Percentiles rank a stretch among this genome's conserved stretches.
These are phyloP conservation scores for Pangasius djambal DNA, from an alignment of 2,797 vertebrate genomes.

Conservation along the genomic window DNA sequence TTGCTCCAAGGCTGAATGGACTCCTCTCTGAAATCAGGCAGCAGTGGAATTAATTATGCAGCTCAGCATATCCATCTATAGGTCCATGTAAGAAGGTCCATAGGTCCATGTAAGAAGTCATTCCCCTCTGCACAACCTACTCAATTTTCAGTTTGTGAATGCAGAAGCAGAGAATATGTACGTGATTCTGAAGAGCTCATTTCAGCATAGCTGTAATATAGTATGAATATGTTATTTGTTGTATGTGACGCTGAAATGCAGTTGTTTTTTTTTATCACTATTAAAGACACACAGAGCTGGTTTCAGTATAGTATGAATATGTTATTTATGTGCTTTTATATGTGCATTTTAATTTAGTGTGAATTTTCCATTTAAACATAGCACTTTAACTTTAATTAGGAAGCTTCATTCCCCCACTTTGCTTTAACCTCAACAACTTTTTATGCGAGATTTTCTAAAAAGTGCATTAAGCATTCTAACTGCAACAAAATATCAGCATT, in stretches of 20 bases:
- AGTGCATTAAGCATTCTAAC: neutral
- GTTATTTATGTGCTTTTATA: neutral
- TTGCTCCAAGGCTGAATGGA: constrained; percentile 57
- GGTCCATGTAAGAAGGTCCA: neutral
- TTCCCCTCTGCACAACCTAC: neutral
- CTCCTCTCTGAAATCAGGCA: constrained; percentile 4
- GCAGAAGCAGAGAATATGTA: neutral
- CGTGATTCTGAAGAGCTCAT: neutral
- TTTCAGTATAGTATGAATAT: constrained; percentile 1
- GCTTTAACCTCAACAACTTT: neutral
- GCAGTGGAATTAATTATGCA: constrained; percentile 31
- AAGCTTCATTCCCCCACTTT: neutral
- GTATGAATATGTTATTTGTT: neutral
- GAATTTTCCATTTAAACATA: neutral
- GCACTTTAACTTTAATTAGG: neutral
- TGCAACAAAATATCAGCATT: neutral
- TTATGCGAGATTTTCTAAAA: neutral
- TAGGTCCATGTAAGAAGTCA: neutral
- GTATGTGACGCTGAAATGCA: constrained; percentile 8
- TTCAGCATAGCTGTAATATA: neutral
- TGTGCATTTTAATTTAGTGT: neutral
- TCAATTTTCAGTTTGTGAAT: neutral
- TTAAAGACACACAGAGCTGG: neutral
- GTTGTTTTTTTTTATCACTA: neutral
- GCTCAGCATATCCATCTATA: constrained; percentile 27